Conservation (phyloP, 2,888 invertebrate genomes). For the Vannuccia rotundouncinata region DNA sequence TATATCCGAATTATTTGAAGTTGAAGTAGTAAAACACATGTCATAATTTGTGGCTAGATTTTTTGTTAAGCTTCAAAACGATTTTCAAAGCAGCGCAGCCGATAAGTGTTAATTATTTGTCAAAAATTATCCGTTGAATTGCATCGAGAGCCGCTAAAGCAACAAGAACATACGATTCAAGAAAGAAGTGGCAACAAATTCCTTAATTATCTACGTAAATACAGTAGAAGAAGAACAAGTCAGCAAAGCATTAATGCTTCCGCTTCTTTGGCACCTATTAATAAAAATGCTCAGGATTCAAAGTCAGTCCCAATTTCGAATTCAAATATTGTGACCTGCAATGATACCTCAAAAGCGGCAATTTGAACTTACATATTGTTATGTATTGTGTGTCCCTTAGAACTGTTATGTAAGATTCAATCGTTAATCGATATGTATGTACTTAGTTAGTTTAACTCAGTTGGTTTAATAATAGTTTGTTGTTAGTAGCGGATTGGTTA, state of each 20-base stretch:
- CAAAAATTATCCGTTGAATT: conserved; percentile 11
- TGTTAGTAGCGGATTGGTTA: no score
- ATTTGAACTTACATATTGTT: no score
- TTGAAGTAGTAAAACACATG: no score
- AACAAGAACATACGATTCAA: conserved; percentile 26
- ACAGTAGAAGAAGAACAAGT: conserved; percentile 23
- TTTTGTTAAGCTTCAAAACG: no score
- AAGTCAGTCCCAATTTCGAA: conserved; percentile 20
- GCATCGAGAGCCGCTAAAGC: conserved; percentile 20
- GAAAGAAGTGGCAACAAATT: conserved; percentile 21
- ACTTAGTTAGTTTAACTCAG: no score
- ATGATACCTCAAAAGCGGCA: conserved; percentile 18
- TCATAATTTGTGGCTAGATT: no score
- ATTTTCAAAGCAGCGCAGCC: conserved; percentile 23
- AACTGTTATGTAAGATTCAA: no score
- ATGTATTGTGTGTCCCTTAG: no score
- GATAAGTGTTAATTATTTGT: conserved; percentile 17
- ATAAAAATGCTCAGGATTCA: conserved; percentile 20
- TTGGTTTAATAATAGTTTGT: no score
- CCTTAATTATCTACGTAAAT: conserved; percentile 16
- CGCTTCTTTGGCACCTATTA: conserved; percentile 16
- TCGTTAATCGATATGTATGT: no score
- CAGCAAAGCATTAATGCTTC: conserved; percentile 23
- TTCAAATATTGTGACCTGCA: conserved; percentile 20
- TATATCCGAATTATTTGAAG: no score